Conservation (phyloP, 2,113 vertebrate species). For the Prochilodus magdalenae region DNA sequence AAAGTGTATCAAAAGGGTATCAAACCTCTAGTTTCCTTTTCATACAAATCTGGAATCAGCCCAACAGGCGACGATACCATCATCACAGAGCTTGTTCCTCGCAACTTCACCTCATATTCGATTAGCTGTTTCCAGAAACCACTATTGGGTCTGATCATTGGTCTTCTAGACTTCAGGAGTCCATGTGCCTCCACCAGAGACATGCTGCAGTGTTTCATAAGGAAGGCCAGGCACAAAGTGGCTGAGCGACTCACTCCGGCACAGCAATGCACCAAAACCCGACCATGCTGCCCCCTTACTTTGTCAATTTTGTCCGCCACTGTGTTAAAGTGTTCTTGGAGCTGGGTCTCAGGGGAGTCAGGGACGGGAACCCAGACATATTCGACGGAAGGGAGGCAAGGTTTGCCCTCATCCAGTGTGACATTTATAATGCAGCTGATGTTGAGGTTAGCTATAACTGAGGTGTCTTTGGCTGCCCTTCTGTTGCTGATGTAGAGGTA, state of each 20-base stretch:
- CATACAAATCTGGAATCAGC: conserved; percentile 76
- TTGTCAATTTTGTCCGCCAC: conserved; percentile 70
- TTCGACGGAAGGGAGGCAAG: conserved; percentile 52
- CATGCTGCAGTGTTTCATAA: conserved; percentile 69
- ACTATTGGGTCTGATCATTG: conserved; percentile 72
- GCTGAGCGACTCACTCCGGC: conserved; percentile 79
- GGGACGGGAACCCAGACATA: conserved; percentile 70
- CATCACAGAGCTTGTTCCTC: conserved; percentile 66
- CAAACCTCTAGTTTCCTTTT: conserved; percentile 67
- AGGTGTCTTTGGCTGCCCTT: conserved; percentile 61
- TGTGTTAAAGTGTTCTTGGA: conserved; percentile 70
- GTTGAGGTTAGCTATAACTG: conserved; percentile 48
- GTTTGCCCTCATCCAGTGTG: conserved; percentile 44
- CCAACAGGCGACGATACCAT: conserved; percentile 74
- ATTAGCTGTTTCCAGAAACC: conserved; percentile 82
- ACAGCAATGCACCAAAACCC: conserved; percentile 76
- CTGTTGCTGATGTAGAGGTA: conserved; percentile 73
- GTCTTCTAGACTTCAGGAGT: conserved; percentile 65
- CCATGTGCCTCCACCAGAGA: conserved; percentile 71
- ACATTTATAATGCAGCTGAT: conserved; percentile 76
- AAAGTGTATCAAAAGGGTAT: conserved; percentile 60
- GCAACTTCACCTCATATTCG: conserved; percentile 69
- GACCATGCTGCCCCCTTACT: conserved; percentile 35
- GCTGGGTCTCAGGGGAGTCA: conserved; percentile 64
- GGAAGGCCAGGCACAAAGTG: conserved; percentile 76